These are phyloP conservation scores for Henricia sp. DNA, from an alignment of 53 echinoderm and acorn worm species.

Conservation along the genomic window DNA sequence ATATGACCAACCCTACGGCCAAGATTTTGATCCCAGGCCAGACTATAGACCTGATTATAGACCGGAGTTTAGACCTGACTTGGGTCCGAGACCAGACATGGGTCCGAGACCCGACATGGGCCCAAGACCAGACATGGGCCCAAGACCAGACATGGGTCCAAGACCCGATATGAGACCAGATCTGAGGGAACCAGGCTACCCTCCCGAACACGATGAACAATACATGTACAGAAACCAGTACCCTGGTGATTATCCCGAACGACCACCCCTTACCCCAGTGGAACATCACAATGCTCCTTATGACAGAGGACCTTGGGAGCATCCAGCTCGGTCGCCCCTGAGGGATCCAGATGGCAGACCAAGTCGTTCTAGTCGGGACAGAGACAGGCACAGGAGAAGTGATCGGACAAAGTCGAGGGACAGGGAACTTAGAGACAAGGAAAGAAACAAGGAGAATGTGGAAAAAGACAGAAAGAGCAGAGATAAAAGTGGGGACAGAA, in stretches of 20 bases:
- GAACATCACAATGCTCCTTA: conserved; percentile 26
- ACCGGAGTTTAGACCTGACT: conserved; percentile 38
- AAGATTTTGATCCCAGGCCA: conserved; percentile 34
- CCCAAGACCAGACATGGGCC: conserved; percentile 17
- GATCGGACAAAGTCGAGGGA: conserved; percentile 44
- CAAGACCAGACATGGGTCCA: conserved; percentile 35
- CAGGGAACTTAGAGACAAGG: conserved; percentile 56
- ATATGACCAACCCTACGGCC: conserved; percentile 38
- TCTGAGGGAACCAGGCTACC: conserved; percentile 28
- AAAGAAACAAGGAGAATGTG: conserved; percentile 41
- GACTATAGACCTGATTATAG: conserved; percentile 40
- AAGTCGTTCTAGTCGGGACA: conserved; percentile 40
- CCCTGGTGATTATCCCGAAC: conserved; percentile 37
- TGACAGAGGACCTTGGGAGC: conserved; percentile 39
- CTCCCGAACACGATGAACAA: conserved; percentile 46
- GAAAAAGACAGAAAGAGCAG: conserved; percentile 31
- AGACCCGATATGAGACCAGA: conserved; percentile 48
- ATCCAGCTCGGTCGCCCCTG: conserved; percentile 17
- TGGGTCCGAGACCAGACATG: conserved; percentile 23
- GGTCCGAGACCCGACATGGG: conserved; percentile 43
- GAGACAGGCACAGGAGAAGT: conserved; percentile 61
- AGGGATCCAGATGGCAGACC: conserved; percentile 47
- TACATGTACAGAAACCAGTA: conserved; percentile 47
- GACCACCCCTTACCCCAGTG: conserved; percentile 46
- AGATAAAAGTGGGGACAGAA: conserved; percentile 12